Evolutionary conservation across 2,888 invertebrate genomes (phyloP).

Genomic region (Volucella inflata): DNA sequence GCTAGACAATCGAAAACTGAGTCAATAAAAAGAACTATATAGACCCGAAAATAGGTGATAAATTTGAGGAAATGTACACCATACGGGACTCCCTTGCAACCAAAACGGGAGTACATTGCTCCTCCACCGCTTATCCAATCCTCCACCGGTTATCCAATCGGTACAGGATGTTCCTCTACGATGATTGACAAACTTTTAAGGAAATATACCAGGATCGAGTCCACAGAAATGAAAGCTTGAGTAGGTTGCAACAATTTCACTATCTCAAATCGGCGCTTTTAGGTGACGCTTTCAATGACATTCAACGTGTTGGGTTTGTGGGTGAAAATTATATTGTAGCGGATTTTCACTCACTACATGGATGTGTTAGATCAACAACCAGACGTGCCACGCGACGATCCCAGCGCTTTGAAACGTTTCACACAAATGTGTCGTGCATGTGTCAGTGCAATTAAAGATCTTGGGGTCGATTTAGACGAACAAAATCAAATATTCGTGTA

Average conservation of each 20-base stretch:
- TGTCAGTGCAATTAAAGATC: conserved; percentile 18
- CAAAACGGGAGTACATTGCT: too few species aligned
- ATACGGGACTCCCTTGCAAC: too few species aligned
- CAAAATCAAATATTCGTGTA: conserved; percentile 44
- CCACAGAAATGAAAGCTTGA: too few species aligned
- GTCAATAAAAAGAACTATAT: background rate
- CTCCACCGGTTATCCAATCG: too few species aligned
- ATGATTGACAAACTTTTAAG: too few species aligned
- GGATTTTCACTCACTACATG: too few species aligned
- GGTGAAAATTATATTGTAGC: conserved; percentile 39
- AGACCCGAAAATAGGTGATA: background rate
- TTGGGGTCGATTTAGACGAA: conserved; percentile 10
- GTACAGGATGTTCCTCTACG: too few species aligned
- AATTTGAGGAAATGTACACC: background rate
- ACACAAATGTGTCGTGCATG: conserved; percentile 50
- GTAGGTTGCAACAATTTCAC: too few species aligned
- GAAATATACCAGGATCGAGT: too few species aligned
- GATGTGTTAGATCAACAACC: conserved; percentile 40
- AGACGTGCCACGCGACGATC: conserved; percentile 17
- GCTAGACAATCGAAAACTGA: background rate
- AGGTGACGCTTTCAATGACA: conserved; percentile 37
- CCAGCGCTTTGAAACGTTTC: conserved; percentile 42
- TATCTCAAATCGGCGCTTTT: too few species aligned
- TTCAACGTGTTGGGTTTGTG: conserved; percentile 36
- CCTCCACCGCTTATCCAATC: too few species aligned